Evolutionary conservation across 2,888 invertebrate genomes (phyloP).

Genomic region (Cotesia congregata): DNA sequence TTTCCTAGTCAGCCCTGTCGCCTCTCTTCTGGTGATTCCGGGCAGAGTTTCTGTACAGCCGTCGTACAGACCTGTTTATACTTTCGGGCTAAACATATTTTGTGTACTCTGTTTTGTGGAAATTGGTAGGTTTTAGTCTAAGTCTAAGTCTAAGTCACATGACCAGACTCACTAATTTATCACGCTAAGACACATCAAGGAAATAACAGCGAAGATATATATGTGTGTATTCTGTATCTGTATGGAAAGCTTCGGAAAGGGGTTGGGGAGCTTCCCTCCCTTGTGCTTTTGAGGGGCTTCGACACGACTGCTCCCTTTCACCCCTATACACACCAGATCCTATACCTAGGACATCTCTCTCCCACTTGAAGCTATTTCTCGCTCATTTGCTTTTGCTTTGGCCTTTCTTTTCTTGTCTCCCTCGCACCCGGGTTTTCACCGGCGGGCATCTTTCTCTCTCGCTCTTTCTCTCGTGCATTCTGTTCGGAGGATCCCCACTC

Average conservation of each 20-base stretch:
- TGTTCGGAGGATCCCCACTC: conserved; percentile 24
- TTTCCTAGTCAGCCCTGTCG: conserved; percentile 28
- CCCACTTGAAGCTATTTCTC: background rate
- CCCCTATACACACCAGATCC: conserved; percentile 11
- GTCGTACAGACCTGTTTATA: background rate
- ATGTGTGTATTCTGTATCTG: background rate
- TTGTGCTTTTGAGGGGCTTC: conserved; percentile 34
- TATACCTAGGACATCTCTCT: conserved; percentile 2
- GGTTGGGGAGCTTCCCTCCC: conserved; percentile 38
- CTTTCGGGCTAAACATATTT: background rate
- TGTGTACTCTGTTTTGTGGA: background rate
- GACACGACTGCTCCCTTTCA: conserved; percentile 36
- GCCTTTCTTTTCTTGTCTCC: conserved; percentile 27
- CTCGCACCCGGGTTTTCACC: background rate
- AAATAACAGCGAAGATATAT: background rate
- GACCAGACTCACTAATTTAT: conserved; percentile 6
- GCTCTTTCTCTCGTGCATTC: conserved; percentile 12
- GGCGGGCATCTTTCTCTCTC: conserved; percentile 35
- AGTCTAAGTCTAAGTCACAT: background rate
- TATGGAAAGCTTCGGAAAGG: conserved; percentile 28
- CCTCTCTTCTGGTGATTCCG: conserved; percentile 28
- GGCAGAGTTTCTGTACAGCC: conserved; percentile 1
- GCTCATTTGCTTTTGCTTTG: conserved; percentile 2
- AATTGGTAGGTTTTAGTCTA: conserved; percentile 10
- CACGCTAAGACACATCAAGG: background rate